Evolutionary conservation across 2,113 vertebrate species (phyloP), one percentile per base, ranked within the genome.

Genomic region (Fulmarus glacialis): DNA sequence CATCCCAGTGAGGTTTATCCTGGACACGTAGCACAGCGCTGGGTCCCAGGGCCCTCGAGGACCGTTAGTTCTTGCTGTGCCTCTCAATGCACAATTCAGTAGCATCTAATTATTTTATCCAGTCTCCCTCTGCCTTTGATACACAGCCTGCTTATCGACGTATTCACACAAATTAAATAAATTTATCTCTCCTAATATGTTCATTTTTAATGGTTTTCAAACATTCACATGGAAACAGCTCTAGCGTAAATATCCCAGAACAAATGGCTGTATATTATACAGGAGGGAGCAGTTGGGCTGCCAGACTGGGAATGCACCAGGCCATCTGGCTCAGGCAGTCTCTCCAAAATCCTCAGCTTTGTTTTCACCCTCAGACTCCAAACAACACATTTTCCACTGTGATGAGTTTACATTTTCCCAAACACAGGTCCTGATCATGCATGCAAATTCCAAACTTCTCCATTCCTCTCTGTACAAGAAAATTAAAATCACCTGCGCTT

Each of bases 321-420:
- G 98, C 98, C 98, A 99, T 99, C 98, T 99, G 98, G 98, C 98
- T 98, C 96, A 98, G 95, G 98, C 98, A 98, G 98, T 98, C 98
- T 98, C 98, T 99, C 98, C 98, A 99, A 99, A 99, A 98, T 98
- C 98, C 98, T 98, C 98, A 98, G 98, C 98, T 99, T 99, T 99
- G 98, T 99, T 98, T 99, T 98, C 98, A 98, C 98, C 98, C 98
- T 98, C 98, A 98, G 98, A 98, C 98, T 99, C 98, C 98, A 99
- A 99, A 99, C 98, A 99, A 99, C 98, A 99, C 98, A 99, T 99
- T 99, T 99, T 98, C 98, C 98, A 98, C 98, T 98, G 98, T 98
- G 98, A 98, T 98, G 98, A 98, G 98, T 98, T 98, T 98, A 99
- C 98, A 98, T 98, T 98, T 98, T 98, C 98, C 98, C 98, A 98